These are phyloP conservation scores for Anabas testudineus DNA, from an alignment of 2,797 vertebrate genomes.

Conservation along the genomic window DNA sequence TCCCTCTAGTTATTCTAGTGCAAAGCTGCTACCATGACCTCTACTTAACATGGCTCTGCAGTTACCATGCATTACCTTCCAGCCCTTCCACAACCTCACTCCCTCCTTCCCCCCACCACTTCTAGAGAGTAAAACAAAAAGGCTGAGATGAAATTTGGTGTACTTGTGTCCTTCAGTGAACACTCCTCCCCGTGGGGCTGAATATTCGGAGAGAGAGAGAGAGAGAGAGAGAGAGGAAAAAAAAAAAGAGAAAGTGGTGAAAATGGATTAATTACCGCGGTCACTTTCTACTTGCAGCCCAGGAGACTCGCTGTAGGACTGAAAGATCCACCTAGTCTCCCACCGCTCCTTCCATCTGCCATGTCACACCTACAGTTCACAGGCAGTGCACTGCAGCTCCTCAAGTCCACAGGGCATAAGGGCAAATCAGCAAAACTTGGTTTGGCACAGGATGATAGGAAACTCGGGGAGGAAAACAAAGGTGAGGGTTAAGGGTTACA, in stretches of 20 bases:
- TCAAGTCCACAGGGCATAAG: constrained; percentile 45
- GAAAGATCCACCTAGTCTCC: constrained; percentile 74
- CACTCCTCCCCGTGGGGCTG: constrained; percentile 48
- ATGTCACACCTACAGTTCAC: constrained; percentile 69
- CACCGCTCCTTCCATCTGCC: constrained; percentile 82
- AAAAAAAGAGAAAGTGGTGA: constrained; percentile 64
- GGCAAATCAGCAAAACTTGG: constrained; percentile 61
- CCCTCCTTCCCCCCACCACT: constrained; percentile 27
- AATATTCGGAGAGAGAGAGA: constrained; percentile 71
- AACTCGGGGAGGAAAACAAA: constrained; percentile 59
- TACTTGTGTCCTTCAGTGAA: constrained; percentile 69
- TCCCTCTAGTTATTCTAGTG: constrained; percentile 30
- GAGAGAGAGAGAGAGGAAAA: too few species aligned
- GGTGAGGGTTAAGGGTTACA: constrained; percentile 59
- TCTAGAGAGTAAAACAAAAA: constrained; percentile 33
- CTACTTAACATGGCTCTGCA: constrained; percentile 31
- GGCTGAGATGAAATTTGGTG: constrained; percentile 48
- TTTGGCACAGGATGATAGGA: constrained; percentile 46
- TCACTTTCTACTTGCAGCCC: constrained; percentile 75
- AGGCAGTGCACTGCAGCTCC: constrained; percentile 39
- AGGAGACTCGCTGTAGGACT: constrained; percentile 69
- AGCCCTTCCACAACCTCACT: constrained; percentile 18
- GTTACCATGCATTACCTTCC: constrained; percentile 34
- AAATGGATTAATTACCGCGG: constrained; percentile 83
- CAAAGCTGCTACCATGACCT: constrained; percentile 29